A percentile compares a stretch with the other conserved stretches of the same genome.
Evolutionary conservation across 2,797 vertebrate species (phyloP).

Genomic region (Melanotaenia pygmaea): DNA sequence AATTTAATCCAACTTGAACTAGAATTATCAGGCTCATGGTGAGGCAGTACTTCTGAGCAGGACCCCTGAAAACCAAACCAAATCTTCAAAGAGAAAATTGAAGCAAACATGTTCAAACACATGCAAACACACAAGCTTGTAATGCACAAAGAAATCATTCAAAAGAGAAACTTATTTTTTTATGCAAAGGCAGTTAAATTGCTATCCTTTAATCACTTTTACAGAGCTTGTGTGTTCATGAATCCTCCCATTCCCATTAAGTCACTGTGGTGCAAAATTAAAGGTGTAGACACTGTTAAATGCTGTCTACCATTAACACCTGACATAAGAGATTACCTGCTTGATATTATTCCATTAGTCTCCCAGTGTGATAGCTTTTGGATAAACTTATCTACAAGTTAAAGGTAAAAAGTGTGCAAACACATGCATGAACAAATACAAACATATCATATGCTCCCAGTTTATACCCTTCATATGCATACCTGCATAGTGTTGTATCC

Average conservation of each 20-base stretch:
- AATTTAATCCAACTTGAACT: conserved; percentile 28
- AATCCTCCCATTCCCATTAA: conserved; percentile 68
- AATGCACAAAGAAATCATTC: conserved; percentile 58
- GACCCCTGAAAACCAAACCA: conserved; percentile 23
- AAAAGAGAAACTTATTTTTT: conserved; percentile 42
- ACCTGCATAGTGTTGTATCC: background rate
- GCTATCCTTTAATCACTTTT: conserved; percentile 57
- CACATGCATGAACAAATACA: background rate
- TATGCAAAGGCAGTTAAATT: conserved; percentile 62
- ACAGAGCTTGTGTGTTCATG: conserved; percentile 26
- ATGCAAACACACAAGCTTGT: conserved; percentile 1
- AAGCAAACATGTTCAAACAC: conserved; percentile 9
- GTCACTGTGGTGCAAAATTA: conserved; percentile 54
- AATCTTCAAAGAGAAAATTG: conserved; percentile 28
- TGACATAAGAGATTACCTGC: conserved; percentile 63
- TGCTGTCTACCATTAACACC: conserved; percentile 49
- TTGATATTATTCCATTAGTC: conserved; percentile 41
- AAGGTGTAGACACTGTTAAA: conserved; percentile 45
- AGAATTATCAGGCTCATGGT: conserved; percentile 39
- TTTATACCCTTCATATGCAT: background rate
- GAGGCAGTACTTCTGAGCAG: conserved; percentile 43
- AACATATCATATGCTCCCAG: background rate
- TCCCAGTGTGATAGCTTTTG: conserved; percentile 17
- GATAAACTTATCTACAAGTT: conserved; percentile 22
- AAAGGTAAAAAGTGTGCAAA: conserved; percentile 13